Conservation (phyloP, 2,888 invertebrate species). For the Agonum fuliginosum region DNA sequence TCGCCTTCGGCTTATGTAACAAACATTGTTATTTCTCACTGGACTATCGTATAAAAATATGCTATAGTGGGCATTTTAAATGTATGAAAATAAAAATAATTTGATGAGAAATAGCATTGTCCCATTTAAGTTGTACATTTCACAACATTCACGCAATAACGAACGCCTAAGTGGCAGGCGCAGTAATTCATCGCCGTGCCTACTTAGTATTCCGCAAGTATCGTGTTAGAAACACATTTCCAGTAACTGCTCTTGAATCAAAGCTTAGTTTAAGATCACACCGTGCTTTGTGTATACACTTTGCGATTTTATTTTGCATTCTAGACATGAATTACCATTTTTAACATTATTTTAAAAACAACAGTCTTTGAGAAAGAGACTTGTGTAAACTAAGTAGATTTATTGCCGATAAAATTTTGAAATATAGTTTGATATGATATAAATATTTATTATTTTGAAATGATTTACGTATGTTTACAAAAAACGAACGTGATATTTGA, state of each 20-base stretch:
- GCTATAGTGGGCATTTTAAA: too few species aligned
- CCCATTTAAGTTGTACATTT: background rate
- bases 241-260: constrained; percentile 23
- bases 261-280: constrained; percentile 26
- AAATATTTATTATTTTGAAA: constrained; percentile 51
- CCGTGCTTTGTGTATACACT: constrained; percentile 12
- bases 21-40: too few species aligned
- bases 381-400: constrained; percentile 40
- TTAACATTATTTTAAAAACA: constrained; percentile 51
- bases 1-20: too few species aligned
- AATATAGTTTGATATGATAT: constrained; percentile 32
- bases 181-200: background rate
- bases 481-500: constrained; percentile 45
- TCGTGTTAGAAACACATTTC: constrained; percentile 29
- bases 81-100: background rate
- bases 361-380: constrained; percentile 10
- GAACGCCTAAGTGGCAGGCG: constrained; percentile 36
- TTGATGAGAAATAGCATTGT: background rate
- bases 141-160: constrained; percentile 21
- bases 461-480: constrained; percentile 42
- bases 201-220: constrained; percentile 17
- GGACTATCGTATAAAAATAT: too few species aligned
- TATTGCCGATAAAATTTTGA: constrained; percentile 37
- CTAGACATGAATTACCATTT: constrained; percentile 25
- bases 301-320: constrained; percentile 41